Evolutionary conservation across 2,113 vertebrate species (phyloP).

Genomic region (Chascanopsetta lugubris): DNA sequence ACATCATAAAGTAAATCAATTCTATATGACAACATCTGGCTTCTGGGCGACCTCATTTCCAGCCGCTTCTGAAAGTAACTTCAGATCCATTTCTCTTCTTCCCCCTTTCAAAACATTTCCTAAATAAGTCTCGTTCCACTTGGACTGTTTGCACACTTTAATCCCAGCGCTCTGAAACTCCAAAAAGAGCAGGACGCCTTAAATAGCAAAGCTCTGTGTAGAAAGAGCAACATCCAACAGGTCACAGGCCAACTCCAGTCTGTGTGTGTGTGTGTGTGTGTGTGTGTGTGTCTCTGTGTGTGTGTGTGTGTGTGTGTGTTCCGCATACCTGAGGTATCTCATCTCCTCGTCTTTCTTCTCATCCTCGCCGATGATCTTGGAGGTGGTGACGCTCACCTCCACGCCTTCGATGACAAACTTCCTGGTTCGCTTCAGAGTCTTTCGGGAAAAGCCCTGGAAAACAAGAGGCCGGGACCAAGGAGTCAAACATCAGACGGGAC

Average conservation of each 20-base stretch:
- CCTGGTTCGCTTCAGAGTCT: conserved; percentile 95
- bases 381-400: conserved; percentile 96
- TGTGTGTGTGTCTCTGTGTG: too few relatives aligned
- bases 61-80: not conserved
- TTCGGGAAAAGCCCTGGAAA: conserved; percentile 86
- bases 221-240: conserved; percentile 27
- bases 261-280: not conserved
- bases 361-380: conserved; percentile 95
- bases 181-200: conserved; percentile 13
- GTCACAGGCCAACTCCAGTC: not conserved
- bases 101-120: not conserved
- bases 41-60: too few relatives aligned
- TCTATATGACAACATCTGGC: too few relatives aligned
- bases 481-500: not conserved
- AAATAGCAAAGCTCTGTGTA: conserved; percentile 42
- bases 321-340: conserved; percentile 92
- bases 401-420: conserved; percentile 93
- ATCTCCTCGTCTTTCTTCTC: conserved; percentile 99
- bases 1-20: not conserved
- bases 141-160: conserved; percentile 10
- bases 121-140: conserved; percentile 31
- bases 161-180: conserved; percentile 9
- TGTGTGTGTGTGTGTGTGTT: not conserved
- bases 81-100: conserved; percentile 1
- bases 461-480: not conserved